Conservation (phyloP, 2,888 invertebrate species). For the Smittia sp. region DNA sequence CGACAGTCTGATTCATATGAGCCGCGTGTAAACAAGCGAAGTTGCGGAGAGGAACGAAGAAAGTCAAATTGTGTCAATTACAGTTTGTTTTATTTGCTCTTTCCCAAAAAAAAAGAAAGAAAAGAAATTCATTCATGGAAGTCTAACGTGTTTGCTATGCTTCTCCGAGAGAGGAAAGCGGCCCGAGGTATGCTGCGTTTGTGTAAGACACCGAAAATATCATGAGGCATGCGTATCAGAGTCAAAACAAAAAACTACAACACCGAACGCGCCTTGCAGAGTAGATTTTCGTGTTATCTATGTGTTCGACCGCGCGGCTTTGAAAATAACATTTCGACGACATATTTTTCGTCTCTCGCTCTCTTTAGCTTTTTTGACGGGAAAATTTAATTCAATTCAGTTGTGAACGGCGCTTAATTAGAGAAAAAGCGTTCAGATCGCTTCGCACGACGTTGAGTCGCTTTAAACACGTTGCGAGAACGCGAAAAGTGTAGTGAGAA, state of each 20-base stretch:
- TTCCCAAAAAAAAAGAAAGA: constrained; percentile 6
- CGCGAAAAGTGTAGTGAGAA: neutral
- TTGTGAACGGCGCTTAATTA: constrained; percentile 21
- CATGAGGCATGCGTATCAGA: constrained; percentile 35
- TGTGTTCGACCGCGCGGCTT: constrained; percentile 38
- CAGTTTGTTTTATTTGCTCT: constrained; percentile 21
- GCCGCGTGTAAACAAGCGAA: constrained; percentile 7
- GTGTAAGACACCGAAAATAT: constrained; percentile 4
- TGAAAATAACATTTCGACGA: constrained; percentile 25
- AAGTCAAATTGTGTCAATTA: constrained; percentile 38
- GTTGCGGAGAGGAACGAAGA: neutral
- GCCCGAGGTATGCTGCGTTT: neutral
- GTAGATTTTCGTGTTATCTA: constrained; percentile 23
- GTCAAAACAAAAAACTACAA: constrained; percentile 36
- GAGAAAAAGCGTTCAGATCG: constrained; percentile 29
- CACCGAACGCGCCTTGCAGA: neutral
- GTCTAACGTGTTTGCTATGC: neutral
- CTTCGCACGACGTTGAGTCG: neutral
- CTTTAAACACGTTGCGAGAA: neutral
- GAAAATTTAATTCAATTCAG: constrained; percentile 34
- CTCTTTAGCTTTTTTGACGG: constrained; percentile 13
- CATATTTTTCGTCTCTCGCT: constrained; percentile 15
- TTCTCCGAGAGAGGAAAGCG: neutral
- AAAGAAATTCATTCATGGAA: constrained; percentile 27
- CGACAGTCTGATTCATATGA: constrained; percentile 10